Conservation (phyloP, 2,113 vertebrate genomes). For the Rissa tridactyla region DNA sequence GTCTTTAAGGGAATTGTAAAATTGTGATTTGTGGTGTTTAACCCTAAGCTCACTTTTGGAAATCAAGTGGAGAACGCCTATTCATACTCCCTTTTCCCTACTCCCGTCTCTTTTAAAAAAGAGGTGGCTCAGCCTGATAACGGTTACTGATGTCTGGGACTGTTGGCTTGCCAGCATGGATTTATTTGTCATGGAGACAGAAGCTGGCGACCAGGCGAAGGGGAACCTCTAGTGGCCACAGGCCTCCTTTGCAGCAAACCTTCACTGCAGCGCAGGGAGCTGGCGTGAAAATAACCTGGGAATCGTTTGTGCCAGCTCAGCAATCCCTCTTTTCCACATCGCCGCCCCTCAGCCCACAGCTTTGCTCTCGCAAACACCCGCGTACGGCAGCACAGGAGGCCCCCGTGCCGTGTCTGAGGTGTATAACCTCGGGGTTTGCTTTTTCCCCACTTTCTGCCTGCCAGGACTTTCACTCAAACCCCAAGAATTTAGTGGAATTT, state of each 20-base stretch:
- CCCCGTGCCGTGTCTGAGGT: accelerated
- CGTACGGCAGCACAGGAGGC: not conserved
- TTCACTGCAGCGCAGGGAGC: accelerated
- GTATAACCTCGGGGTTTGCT: too few relatives aligned
- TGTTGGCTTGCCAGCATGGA: not conserved
- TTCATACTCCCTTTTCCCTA: not conserved
- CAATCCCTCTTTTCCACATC: not conserved
- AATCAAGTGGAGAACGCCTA: accelerated
- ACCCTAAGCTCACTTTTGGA: not conserved
- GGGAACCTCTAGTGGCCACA: conserved; percentile 15
- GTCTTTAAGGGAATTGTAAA: not conserved
- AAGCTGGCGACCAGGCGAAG: not conserved
- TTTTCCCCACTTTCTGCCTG: not conserved
- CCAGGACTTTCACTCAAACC: not conserved
- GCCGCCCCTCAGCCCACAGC: not conserved
- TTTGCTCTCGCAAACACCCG: not conserved
- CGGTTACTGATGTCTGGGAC: not conserved
- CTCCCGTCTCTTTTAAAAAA: not conserved
- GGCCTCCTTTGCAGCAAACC: not conserved
- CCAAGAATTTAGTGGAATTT: not conserved
- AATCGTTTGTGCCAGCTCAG: not conserved
- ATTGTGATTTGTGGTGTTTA: not conserved
- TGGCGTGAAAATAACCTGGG: accelerated
- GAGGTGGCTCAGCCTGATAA: too few relatives aligned
- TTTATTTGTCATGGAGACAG: not conserved